phyloP scores from a whole-genome alignment of 2,113 vertebrate species.

The Paradoxurus hermaphroditus region DNA sequence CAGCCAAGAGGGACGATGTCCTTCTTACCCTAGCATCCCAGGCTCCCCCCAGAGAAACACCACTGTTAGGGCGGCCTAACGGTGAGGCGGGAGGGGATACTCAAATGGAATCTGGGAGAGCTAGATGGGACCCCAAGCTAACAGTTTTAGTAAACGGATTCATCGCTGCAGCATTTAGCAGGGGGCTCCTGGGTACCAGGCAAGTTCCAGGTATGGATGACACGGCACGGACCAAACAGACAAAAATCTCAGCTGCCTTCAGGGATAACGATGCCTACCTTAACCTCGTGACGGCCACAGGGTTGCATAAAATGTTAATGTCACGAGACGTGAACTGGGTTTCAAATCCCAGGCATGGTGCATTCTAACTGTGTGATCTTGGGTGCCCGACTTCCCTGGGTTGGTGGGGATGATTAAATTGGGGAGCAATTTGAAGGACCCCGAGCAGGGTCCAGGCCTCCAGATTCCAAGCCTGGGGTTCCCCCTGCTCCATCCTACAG shows the following conservation, averaged over 20 bases:
- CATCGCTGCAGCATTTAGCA: neutral
- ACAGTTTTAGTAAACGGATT: neutral
- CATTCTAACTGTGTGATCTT: neutral
- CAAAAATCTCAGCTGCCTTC: neutral
- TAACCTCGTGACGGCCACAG: neutral
- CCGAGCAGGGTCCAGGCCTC: neutral
- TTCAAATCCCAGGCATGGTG: neutral
- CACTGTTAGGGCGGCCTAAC: neutral
- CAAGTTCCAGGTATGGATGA: neutral
- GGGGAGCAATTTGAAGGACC: neutral
- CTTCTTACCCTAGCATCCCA: neutral
- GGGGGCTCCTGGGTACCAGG: neutral
- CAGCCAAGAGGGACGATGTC: neutral
- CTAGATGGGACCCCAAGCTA: neutral
- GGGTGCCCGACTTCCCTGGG: neutral
- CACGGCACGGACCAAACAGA: neutral
- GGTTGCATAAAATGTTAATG: neutral
- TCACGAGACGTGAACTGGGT: neutral
- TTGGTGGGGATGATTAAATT: neutral
- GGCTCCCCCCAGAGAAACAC: neutral
- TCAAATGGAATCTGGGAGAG: neutral
- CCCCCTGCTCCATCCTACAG: neutral
- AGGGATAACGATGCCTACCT: neutral
- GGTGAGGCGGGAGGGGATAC: accelerated
- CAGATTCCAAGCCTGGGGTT: neutral